Evolutionary conservation across 1,140 invertebrate genomes (phyloP).

Genomic region (Pseudomyrmex concolor): DNA sequence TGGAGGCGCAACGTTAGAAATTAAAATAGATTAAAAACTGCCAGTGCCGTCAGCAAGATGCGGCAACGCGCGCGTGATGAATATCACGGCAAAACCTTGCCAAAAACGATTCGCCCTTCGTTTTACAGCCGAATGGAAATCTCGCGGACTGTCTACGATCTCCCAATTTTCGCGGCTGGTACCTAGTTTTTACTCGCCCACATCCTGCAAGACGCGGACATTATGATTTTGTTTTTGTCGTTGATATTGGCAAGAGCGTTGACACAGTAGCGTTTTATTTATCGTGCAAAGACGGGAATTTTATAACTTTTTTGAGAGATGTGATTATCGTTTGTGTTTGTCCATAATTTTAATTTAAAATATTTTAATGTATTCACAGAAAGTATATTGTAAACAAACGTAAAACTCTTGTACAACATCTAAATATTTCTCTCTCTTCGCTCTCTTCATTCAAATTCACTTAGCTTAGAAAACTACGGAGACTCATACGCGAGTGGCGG

Average conservation of each 20-base stretch:
- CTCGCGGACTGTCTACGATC: not conserved
- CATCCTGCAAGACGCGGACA: not conserved
- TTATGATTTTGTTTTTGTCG: not conserved
- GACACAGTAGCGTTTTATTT: not conserved
- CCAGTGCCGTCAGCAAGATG: slow-evolving; percentile 3
- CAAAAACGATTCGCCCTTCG: not conserved
- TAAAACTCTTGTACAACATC: not conserved
- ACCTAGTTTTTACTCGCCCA: not conserved
- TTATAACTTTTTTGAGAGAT: no score
- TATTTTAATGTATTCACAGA: no score
- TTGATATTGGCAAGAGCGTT: no score
- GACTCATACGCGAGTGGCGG: slow-evolving; percentile 8
- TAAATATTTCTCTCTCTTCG: no score
- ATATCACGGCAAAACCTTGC: slow-evolving; percentile 14
- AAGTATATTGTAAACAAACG: not conserved
- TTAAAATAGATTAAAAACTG: slow-evolving; percentile 78
- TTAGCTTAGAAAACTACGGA: not conserved
- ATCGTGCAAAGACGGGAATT: no score
- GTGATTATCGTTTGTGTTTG: no score
- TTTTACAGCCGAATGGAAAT: slow-evolving; percentile 5
- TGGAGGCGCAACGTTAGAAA: slow-evolving; percentile 74
- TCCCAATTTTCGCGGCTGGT: not conserved
- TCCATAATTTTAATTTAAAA: no score
- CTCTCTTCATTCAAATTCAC: not conserved
- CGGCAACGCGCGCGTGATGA: not conserved